Base-by-base conservation (phyloP, 92 coral and sea anemone genomes). In the Heteractis magnifica region DNA sequence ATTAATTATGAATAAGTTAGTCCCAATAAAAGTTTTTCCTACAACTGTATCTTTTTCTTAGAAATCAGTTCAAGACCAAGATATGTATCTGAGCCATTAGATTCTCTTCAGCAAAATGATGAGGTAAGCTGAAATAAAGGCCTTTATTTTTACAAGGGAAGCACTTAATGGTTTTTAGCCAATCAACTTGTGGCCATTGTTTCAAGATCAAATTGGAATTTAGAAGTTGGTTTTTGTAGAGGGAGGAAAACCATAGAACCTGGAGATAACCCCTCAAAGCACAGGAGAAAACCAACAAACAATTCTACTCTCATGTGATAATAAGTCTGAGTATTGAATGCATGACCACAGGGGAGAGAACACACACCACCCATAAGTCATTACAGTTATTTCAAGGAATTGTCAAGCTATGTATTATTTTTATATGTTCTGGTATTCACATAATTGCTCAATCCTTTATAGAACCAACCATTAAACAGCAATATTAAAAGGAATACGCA, bases 391-490 rank as follows among this genome's bases (percentile, higher is more conserved):
- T 34, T 34, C 44, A 34, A 53, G 58, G 13, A 53, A 53, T 12
- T 53, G 9, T 3, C 58, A 53, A 53, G 4, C 44, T 34, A 2
- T 64, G 71, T 18, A 64, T 16, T 64, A 64, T 64, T 8, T 18
- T 16, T n/a, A 16, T 64, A 8, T 7, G 15, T 26, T 14, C 72
- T 6, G 18, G 20, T 59, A 15, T 59, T 59, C 65, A 59, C 1
- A 5, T 8, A 26, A 15, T 49, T 51, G 51, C 19, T 50, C 18
- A 4, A 16, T 9, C 52, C 15, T 51, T 6, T 21, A 9, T 71
- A 81, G 84, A 81, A 81, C 84, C 84, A 81, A 41, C 84, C 84
- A 21, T 23, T 70, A 21, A 81, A 81, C 73, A 44, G 34, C 11
- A 68, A 20, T 21, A 19, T 51, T 48, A 51, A 55, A 4, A 53